Evolutionary conservation across 2,113 vertebrate species (phyloP).

Genomic region (rat (Rattus norvegicus)): DNA sequence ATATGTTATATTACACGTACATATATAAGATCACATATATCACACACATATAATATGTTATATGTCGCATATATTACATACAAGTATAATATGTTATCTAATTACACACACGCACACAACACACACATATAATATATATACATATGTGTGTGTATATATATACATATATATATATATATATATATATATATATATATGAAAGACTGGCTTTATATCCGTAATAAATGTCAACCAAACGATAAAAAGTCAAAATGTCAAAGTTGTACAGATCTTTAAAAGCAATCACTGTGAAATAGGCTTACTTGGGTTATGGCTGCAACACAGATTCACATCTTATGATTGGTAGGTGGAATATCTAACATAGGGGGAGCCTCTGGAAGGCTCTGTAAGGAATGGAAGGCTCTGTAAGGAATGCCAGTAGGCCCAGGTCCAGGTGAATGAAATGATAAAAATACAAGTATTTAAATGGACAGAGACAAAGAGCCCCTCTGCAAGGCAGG

Average conservation of each 20-base stretch:
- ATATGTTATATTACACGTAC: too few species aligned
- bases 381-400: background rate
- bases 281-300: slow-evolving; percentile 13
- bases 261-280: slow-evolving; percentile 67
- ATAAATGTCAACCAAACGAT: background rate
- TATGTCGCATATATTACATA: background rate
- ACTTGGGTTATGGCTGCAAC: slow-evolving; percentile 40
- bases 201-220: background rate
- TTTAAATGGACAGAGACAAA: slow-evolving; percentile 17
- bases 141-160: background rate
- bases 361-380: background rate
- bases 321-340: slow-evolving; percentile 53
- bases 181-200: background rate
- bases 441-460: slow-evolving; percentile 11
- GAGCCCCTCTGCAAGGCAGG: background rate
- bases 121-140: too few species aligned
- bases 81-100: too few species aligned
- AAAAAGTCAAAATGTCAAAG: slow-evolving; percentile 26
- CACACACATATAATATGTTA: too few species aligned
- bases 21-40: too few species aligned
- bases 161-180: background rate
- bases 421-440: background rate
- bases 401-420: background rate
- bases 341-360: slow-evolving; percentile 44
- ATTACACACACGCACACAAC: too few species aligned